These are phyloP conservation scores for Byasa hedistus DNA, from an alignment of 2,888 invertebrate species.

Conservation along the genomic window DNA sequence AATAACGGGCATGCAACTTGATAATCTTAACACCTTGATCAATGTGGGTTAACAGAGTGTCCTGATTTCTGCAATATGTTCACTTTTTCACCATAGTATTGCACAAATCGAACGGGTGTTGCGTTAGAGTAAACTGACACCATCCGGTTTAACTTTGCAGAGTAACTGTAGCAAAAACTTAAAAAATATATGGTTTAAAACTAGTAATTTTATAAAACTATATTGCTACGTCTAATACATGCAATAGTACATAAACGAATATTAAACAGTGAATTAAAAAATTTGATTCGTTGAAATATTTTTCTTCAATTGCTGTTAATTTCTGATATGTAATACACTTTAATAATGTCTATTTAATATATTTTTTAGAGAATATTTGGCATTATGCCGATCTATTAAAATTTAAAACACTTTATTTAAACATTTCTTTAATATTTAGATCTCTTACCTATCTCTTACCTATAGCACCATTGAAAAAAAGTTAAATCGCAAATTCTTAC, in stretches of 20 bases:
- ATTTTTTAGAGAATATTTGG: too few species aligned
- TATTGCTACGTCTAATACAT: neutral
- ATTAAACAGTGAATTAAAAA: too few species aligned
- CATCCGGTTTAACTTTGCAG: constrained; percentile 54
- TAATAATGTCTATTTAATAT: too few species aligned
- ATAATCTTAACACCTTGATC: constrained; percentile 76
- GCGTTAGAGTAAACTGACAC: constrained; percentile 58
- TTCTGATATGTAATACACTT: too few species aligned
- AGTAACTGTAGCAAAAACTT: neutral
- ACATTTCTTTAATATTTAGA: too few species aligned
- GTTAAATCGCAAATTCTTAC: neutral
- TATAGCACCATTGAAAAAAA: neutral
- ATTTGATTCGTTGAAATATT: too few species aligned
- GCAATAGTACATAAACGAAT: too few species aligned
- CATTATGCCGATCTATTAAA: too few species aligned
- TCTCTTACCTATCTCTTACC: too few species aligned
- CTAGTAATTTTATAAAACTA: neutral
- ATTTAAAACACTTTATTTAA: too few species aligned
- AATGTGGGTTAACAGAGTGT: constrained; percentile 76
- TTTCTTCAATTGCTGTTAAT: neutral
- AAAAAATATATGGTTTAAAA: too few species aligned
- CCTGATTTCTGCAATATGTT: constrained; percentile 50
- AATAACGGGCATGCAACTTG: constrained; percentile 73
- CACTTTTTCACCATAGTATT: constrained; percentile 54
- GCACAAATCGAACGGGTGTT: constrained; percentile 65